These are phyloP conservation scores for Poecile atricapillus DNA, from an alignment of 2,113 vertebrate species.

Conservation along the genomic window DNA sequence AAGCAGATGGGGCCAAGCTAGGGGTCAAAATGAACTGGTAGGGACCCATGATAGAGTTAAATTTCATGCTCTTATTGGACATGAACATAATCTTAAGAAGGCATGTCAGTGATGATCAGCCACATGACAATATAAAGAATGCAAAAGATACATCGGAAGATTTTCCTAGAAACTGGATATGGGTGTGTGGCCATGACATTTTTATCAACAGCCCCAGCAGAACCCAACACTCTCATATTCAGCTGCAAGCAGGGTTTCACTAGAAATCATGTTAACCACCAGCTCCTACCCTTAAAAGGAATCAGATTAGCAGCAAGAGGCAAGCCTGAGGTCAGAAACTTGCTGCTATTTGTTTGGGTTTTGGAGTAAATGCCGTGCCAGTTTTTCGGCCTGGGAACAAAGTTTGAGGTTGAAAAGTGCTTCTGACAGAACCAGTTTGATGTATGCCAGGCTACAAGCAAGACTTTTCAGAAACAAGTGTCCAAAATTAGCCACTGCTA, in stretches of 20 bases:
- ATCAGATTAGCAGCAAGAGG: conserved; percentile 54
- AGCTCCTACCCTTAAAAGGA: conserved; percentile 71
- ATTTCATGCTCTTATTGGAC: neutral
- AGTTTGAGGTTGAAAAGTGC: conserved; percentile 31
- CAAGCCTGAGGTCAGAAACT: conserved; percentile 35
- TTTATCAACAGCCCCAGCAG: neutral
- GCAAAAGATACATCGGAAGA: neutral
- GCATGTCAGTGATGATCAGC: neutral
- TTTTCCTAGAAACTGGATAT: neutral
- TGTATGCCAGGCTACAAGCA: conserved; percentile 7
- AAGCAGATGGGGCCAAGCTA: neutral
- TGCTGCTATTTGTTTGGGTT: conserved; percentile 41
- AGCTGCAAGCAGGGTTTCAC: neutral
- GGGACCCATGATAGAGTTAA: neutral
- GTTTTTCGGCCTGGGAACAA: conserved; percentile 49
- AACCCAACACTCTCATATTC: neutral
- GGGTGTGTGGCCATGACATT: neutral
- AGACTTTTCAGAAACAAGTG: neutral
- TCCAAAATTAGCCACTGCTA: neutral
- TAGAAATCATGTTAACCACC: conserved; percentile 13
- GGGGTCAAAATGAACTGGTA: neutral
- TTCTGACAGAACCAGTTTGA: conserved; percentile 24
- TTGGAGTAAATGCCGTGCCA: neutral
- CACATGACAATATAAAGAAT: neutral
- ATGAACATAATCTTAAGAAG: neutral